Base-by-base conservation (phyloP, 2,113 vertebrate species). In the Dromiciops gliroides region DNA sequence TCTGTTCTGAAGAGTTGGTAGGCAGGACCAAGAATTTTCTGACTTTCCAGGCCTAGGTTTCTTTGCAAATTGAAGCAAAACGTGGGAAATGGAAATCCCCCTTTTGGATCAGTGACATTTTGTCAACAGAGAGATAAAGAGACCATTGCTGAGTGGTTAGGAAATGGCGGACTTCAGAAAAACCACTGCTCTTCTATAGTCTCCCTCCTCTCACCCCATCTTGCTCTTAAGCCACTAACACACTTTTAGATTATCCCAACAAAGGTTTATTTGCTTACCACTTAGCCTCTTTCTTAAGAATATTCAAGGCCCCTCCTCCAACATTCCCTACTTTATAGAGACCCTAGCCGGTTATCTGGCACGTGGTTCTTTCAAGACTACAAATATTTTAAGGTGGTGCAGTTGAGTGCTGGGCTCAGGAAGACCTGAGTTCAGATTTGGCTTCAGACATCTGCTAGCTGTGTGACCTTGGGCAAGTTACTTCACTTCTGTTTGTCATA, bases 51-150 rank as follows among this genome's bases (percentile, higher is more conserved):
- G 75, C 12, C 31, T 91, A 91, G 14, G 60, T 48, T 51, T 83
- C 91, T 89, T 90, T 48, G 52, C 90, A 94, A 92, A 89, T 28
- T 90, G 93, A 93, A 24, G 44, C 37, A 83, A 83, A 83, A 83
- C n/a, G 7, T 83, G 51, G 51, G 25, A 95, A 94, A 94, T 90
- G 56, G 60, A 94, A 90, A 95, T 90, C 48, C 50, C 50, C 67
- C 48, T 90, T 94, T 93, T 51, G 90, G 90, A 93, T 48, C 91
- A 92, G 92, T 89, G 37, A 3, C 89, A 89, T 95, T 95, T 44
- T 92, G 83, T 51, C 37, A 60, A 22, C 44, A 67, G 51, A 92
- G 50, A 90, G 56, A 47, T 50, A 93, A 92, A 48, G 24, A 22
- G 67, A 44, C 8, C 60, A 53, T 92, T 83, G 7, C 51, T 48